These are phyloP conservation scores for Caenorhabditis sinica DNA, from an alignment of 2,888 invertebrate genomes.

Conservation along the genomic window DNA sequence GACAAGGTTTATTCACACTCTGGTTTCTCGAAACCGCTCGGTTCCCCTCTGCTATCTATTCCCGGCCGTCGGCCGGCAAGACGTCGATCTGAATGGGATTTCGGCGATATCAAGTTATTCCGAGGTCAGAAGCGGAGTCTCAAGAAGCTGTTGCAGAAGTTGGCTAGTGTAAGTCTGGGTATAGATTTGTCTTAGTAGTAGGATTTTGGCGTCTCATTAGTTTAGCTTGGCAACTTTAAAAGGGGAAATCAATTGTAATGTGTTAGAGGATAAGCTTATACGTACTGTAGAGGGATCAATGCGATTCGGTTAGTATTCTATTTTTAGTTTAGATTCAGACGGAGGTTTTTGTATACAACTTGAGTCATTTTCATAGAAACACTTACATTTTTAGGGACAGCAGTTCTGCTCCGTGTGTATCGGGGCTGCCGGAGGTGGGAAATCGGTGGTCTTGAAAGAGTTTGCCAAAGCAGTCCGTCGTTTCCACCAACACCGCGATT, in stretches of 20 bases:
- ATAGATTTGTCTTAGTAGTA: too few relatives aligned
- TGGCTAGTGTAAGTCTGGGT: background rate
- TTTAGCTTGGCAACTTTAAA: background rate
- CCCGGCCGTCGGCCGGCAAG: background rate
- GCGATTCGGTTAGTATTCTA: too few relatives aligned
- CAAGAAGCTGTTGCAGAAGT: background rate
- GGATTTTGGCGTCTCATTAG: background rate
- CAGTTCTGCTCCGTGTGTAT: background rate
- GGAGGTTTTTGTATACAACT: background rate
- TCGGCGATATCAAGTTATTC: background rate
- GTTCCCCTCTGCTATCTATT: background rate
- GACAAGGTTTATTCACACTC: background rate
- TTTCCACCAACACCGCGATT: background rate
- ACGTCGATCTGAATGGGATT: background rate
- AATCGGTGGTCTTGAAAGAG: background rate
- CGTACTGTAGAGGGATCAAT: too few relatives aligned
- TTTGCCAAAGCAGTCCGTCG: background rate
- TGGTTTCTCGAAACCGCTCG: background rate
- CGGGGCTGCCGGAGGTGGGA: background rate
- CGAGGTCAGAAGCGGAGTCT: background rate
- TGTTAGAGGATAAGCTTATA: too few relatives aligned
- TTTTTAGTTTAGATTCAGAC: too few relatives aligned
- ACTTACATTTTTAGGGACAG: background rate
- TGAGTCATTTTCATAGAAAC: background rate
- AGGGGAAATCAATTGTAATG: background rate